A percentile compares a stretch with the other conserved stretches of the same genome.
Conservation (phyloP, 2,797 vertebrate genomes). For the Tragopan temminckii region DNA sequence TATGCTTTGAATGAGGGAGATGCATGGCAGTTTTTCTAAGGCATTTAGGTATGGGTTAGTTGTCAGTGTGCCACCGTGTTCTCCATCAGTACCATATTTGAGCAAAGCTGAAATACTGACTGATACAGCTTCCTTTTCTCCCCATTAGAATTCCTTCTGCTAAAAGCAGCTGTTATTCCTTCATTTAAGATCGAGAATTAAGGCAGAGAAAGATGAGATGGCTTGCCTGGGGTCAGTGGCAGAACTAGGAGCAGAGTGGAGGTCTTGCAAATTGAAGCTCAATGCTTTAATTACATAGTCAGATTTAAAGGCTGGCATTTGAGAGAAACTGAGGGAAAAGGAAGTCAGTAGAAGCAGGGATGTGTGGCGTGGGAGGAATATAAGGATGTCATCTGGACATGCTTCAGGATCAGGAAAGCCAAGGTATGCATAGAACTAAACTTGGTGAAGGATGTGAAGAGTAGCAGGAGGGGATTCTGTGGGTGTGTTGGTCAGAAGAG, state of each 20-base stretch:
- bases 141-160: neutral
- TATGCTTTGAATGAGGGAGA: neutral
- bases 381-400: no score
- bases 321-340: fast-evolving
- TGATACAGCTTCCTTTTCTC: slow-evolving; percentile 10
- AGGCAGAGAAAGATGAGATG: neutral
- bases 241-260: neutral
- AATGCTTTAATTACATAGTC: neutral
- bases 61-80: neutral
- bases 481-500: no score
- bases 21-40: neutral
- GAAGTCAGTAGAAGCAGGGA: no score
- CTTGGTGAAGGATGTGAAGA: no score
- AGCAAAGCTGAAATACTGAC: neutral
- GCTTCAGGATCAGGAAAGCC: no score
- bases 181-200: slow-evolving; percentile 29
- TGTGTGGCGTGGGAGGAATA: no score
- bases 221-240: neutral
- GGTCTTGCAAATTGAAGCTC: neutral
- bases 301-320: neutral
- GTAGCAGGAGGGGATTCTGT: no score
- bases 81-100: neutral
- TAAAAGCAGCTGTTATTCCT: slow-evolving; percentile 47
- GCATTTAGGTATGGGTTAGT: neutral
- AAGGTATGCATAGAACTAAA: no score